Percentiles rank a stretch among this genome's conserved stretches.
phyloP scores from a whole-genome alignment of 2,113 vertebrate species.

The Antechinus stuartii region DNA sequence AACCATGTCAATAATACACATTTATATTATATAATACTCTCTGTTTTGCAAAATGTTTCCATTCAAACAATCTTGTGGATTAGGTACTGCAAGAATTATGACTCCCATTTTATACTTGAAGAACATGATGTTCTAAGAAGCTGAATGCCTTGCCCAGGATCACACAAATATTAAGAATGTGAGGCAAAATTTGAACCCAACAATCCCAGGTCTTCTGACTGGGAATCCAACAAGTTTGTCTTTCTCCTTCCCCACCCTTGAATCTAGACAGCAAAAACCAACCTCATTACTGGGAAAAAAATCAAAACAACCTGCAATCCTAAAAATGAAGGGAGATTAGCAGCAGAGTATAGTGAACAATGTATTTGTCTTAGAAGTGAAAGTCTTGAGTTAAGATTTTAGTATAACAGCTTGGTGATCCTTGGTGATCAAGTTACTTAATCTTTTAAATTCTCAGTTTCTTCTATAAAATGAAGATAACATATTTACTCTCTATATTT shows the following conservation, averaged over 20 bases:
- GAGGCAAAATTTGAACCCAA: not conserved
- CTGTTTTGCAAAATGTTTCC: not conserved
- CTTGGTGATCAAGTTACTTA: not conserved
- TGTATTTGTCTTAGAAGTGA: not conserved
- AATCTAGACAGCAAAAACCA: not conserved
- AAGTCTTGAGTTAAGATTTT: not conserved
- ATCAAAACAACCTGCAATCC: not conserved
- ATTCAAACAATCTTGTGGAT: not conserved
- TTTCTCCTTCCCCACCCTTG: not conserved
- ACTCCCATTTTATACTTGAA: not conserved
- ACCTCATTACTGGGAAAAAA: not conserved
- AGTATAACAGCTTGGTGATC: not conserved
- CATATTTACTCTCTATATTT: not conserved
- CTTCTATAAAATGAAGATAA: not conserved
- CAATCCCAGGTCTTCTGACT: not conserved
- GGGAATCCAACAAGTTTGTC: not conserved
- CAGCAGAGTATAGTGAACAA: not conserved
- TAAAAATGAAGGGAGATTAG: not conserved
- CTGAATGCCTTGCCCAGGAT: not conserved
- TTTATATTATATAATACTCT: not conserved
- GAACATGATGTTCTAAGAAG: not conserved
- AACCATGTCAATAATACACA: not conserved
- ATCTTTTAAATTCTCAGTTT: not conserved
- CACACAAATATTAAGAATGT: not conserved
- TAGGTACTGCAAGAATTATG: not conserved